Conservation (phyloP, 2,888 invertebrate species). For the Allacma fusca region DNA sequence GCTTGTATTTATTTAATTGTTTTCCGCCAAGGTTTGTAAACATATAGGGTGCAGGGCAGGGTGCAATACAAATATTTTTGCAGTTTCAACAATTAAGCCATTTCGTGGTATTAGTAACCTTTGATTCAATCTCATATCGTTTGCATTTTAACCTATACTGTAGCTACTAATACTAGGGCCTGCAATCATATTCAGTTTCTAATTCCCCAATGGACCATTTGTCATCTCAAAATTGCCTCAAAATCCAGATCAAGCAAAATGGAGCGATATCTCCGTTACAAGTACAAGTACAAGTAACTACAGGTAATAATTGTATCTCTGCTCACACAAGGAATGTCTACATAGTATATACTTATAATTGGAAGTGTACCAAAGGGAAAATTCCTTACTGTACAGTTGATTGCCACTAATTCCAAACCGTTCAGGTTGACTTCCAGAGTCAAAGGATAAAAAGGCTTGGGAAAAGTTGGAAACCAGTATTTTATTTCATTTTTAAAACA, state of each 20-base stretch:
- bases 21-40: conserved; percentile 35
- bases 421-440: not conserved
- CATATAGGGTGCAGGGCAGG: conserved; percentile 22
- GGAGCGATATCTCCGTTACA: not conserved
- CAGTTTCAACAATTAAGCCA: not conserved
- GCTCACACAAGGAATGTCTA: no score
- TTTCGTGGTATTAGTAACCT: not conserved
- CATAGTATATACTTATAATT: no score
- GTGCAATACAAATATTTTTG: not conserved
- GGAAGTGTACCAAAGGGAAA: no score
- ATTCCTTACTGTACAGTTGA: no score
- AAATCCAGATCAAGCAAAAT: not conserved
- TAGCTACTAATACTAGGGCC: no score
- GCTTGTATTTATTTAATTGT: conserved; percentile 28
- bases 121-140: not conserved
- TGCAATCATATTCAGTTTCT: no score
- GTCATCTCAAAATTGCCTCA: no score
- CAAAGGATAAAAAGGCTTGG: conserved; percentile 8
- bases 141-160: no score
- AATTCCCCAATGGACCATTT: no score
- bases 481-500: conserved; percentile 29
- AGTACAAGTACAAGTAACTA: not conserved
- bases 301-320: no score
- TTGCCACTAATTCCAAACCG: no score
- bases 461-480: conserved; percentile 24